These are phyloP conservation scores for Emydoidea blandingii DNA, from an alignment of 2,797 vertebrate species.

Conservation along the genomic window DNA sequence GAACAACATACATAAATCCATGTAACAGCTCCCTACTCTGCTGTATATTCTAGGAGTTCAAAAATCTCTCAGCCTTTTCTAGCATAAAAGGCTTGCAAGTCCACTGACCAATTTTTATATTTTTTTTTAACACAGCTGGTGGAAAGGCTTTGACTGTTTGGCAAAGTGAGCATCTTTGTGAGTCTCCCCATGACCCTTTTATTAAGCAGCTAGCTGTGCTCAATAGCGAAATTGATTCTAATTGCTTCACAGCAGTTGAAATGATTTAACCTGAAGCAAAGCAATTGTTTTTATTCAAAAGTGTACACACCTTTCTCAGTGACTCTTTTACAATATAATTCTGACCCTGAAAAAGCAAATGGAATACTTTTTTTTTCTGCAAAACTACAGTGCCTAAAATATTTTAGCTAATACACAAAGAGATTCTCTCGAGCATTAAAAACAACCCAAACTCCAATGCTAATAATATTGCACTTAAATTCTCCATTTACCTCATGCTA, in stretches of 20 bases:
- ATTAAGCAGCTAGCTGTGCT: constrained; percentile 69
- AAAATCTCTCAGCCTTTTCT: neutral
- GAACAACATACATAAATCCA: constrained; percentile 3
- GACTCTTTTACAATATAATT: constrained; percentile 32
- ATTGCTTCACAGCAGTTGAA: constrained; percentile 72
- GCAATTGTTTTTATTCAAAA: constrained; percentile 69
- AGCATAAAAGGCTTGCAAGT: neutral
- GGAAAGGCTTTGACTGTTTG: neutral
- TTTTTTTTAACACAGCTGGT: neutral
- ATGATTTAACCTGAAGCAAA: constrained; percentile 71
- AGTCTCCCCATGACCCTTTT: constrained; percentile 61
- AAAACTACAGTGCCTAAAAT: neutral
- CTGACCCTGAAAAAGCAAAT: neutral
- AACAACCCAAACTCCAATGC: neutral
- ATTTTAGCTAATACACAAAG: constrained; percentile 10
- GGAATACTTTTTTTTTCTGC: neutral
- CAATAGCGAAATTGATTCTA: constrained; percentile 70
- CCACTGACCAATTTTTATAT: neutral
- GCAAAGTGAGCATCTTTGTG: constrained; percentile 21
- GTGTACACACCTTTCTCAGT: constrained; percentile 15
- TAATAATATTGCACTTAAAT: constrained; percentile 36
- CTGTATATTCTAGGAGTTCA: neutral
- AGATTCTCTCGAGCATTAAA: neutral
- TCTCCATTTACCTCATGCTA: constrained; percentile 42
- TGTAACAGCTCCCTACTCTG: neutral